Evolutionary conservation across 2,888 invertebrate genomes (phyloP).

Genomic region (Danaus chrysippus): DNA sequence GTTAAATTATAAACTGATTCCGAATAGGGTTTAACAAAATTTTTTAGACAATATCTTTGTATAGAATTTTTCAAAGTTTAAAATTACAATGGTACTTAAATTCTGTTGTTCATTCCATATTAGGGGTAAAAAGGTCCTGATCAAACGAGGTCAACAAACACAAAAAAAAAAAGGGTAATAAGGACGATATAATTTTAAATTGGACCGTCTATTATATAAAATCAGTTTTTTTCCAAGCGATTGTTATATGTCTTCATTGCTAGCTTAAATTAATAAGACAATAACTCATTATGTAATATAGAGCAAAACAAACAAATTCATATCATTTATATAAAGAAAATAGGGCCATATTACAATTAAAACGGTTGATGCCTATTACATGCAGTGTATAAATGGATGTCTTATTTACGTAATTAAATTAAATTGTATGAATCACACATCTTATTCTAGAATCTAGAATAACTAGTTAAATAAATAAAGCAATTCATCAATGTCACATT

Average conservation of each 20-base stretch:
- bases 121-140: conserved; percentile 52
- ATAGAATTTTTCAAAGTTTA: conserved; percentile 10
- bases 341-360: neutral
- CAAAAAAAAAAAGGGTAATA: conserved; percentile 12
- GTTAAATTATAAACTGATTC: conserved; percentile 13
- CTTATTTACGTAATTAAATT: conserved; percentile 14
- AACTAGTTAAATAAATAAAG: conserved; percentile 22
- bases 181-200: too few relatives aligned
- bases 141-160: conserved; percentile 34
- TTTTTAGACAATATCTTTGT: conserved; percentile 7
- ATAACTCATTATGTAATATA: too few relatives aligned
- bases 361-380: neutral
- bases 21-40: conserved; percentile 11
- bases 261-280: too few relatives aligned
- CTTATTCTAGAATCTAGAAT: conserved; percentile 19
- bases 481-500: conserved; percentile 25
- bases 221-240: too few relatives aligned
- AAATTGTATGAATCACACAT: conserved; percentile 29
- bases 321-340: too few relatives aligned
- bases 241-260: too few relatives aligned
- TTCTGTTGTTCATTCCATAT: conserved; percentile 45
- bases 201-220: too few relatives aligned
- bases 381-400: neutral
- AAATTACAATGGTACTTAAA: conserved; percentile 34
- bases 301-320: too few relatives aligned